A percentile compares a stretch with the other conserved stretches of the same genome.
These are phyloP conservation scores for Siniperca scherzeri DNA, from an alignment of 2,797 vertebrate species.

Conservation along the genomic window DNA sequence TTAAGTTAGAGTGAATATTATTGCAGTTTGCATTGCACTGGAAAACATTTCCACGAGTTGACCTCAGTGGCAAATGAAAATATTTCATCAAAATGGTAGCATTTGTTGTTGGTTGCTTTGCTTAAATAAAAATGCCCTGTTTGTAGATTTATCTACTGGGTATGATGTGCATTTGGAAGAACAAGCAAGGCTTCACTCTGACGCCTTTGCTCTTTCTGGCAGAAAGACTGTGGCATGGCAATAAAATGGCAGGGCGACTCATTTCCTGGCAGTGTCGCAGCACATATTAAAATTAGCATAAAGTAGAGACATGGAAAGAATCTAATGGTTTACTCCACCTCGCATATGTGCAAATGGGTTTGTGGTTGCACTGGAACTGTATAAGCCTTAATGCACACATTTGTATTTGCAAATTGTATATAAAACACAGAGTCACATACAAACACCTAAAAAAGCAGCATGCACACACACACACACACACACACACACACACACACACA, in stretches of 20 bases:
- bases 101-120: conserved; percentile 34
- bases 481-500: conserved; percentile 8
- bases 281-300: conserved; percentile 51
- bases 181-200: conserved; percentile 44
- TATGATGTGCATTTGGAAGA: conserved; percentile 46
- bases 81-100: conserved; percentile 24
- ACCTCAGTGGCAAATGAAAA: conserved; percentile 26
- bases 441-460: background rate
- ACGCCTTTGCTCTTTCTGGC: conserved; percentile 58
- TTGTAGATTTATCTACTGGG: conserved; percentile 26
- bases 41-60: conserved; percentile 20
- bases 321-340: conserved; percentile 42
- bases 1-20: conserved; percentile 25
- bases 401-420: conserved; percentile 1
- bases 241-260: conserved; percentile 49
- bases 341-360: conserved; percentile 22
- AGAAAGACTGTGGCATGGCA: conserved; percentile 44
- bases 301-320: conserved; percentile 55
- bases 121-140: conserved; percentile 20
- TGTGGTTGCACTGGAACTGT: conserved; percentile 4
- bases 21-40: conserved; percentile 3
- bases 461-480: too few species aligned
- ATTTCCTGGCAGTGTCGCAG: conserved; percentile 64
- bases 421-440: background rate
- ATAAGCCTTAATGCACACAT: conserved; percentile 22